Base-by-base conservation (phyloP, 1,140 invertebrate species). In the Micrasema longulum region DNA sequence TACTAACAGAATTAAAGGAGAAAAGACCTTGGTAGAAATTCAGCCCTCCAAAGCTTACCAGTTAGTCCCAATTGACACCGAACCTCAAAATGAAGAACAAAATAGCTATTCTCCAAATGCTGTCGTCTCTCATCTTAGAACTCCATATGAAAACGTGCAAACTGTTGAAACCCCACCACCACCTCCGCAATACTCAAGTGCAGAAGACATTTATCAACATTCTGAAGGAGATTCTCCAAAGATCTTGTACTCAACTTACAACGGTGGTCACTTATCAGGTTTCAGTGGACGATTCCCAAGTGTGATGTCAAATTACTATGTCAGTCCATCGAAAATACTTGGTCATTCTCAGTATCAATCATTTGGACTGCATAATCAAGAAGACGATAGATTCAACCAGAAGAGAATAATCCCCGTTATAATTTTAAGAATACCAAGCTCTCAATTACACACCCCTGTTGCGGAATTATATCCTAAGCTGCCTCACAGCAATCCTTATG, bases 371-470 rank as follows among this genome's bases (percentile, higher is more conserved):
- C 82, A 78, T 20, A 76, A 78, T 65, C 81, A 84, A 55, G 68
- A 78, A 18, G 80, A 82, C n/a, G 78, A 77, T n/a, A 73, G 78
- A 16, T 76, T 80, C 18, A 72, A 79, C 18, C 79, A 80, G 48
- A 81, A 81, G 66, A 78, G 80, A 69, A 81, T 85, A 4, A 84
- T 88, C 14, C 87, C 87, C 31, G 86, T 88, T 18, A 79, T 88
- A 68, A 85, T 87, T 18, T 73, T 88, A 23, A 83, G 86, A 76
- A 82, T 88, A 38, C 87, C 86, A 41, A 87, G 84, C 63, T 86
- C 86, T 41, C 87, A 86, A 69, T 77, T 88, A 9, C 83, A 81
- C 47, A 85, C 85, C 77, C 83, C 84, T 10, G 80, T 81, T 3
- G 82, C 82, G 18, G 83, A 83, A 66, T 68, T 88, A 2, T 87